phyloP scores from a whole-genome alignment of 2,888 invertebrate species.

The Drepana falcataria region DNA sequence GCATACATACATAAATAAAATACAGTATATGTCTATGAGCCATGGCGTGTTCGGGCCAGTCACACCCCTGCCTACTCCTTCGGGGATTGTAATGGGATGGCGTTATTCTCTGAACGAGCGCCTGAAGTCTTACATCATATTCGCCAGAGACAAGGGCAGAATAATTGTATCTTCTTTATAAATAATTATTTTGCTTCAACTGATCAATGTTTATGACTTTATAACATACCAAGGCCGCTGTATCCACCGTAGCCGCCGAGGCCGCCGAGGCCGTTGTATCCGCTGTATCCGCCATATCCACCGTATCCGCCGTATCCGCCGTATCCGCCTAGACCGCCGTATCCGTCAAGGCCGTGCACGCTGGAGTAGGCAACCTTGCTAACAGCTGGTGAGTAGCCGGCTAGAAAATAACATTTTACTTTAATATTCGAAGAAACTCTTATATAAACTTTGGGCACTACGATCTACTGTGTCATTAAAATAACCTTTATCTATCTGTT shows the following conservation, averaged over 20 bases:
- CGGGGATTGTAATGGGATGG: no score
- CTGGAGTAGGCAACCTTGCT: slow-evolving; percentile 56
- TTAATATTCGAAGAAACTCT: slow-evolving; percentile 1
- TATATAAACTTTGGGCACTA: no score
- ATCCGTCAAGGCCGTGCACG: slow-evolving; percentile 25
- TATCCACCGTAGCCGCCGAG: slow-evolving; percentile 33
- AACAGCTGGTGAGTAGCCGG: slow-evolving; percentile 42
- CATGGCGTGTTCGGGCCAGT: no score
- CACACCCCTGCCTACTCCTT: no score
- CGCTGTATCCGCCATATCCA: slow-evolving; percentile 28
- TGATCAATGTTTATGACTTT: not conserved
- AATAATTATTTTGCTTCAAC: not conserved
- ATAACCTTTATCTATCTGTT: no score
- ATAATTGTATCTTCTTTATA: no score
- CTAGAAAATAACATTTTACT: not conserved
- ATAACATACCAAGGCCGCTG: slow-evolving; percentile 28
- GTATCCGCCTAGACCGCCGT: slow-evolving; percentile 26
- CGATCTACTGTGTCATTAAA: no score
- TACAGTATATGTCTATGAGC: no score
- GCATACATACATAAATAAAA: no score
- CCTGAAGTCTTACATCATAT: no score
- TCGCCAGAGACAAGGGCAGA: no score
- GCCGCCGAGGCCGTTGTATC: slow-evolving; percentile 32
- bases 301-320: slow-evolving; percentile 24
- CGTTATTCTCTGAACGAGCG: no score